Percentiles rank a stretch among this genome's conserved stretches.
Evolutionary conservation across 2,888 invertebrate genomes (phyloP).

Genomic region (Xestia rhomboidea): DNA sequence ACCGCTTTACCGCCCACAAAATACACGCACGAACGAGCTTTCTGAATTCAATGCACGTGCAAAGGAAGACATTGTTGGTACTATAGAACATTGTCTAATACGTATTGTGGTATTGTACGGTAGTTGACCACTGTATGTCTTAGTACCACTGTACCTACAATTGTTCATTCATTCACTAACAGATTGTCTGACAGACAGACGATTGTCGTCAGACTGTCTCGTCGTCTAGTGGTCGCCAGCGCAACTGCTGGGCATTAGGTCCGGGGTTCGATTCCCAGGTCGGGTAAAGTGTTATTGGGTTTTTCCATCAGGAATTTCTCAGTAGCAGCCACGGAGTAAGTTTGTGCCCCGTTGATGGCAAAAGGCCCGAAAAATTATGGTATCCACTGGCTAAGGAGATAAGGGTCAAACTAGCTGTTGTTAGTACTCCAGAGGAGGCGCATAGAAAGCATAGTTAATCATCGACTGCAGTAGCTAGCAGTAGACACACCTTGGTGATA

Average conservation of each 20-base stretch:
- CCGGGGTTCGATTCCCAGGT: too few relatives aligned
- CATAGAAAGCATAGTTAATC: not conserved
- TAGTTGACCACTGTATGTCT: not conserved
- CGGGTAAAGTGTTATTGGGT: too few relatives aligned
- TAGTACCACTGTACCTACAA: not conserved
- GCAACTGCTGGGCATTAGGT: too few relatives aligned
- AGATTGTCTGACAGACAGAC: not conserved
- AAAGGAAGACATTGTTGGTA: slow-evolving; percentile 7
- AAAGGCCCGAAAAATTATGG: too few relatives aligned
- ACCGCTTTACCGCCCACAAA: slow-evolving; percentile 30
- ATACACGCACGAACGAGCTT: slow-evolving; percentile 27
- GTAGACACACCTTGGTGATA: too few relatives aligned
- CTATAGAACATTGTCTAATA: not conserved
- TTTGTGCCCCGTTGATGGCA: too few relatives aligned
- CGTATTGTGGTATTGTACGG: not conserved
- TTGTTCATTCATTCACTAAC: not conserved
- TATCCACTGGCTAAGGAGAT: not conserved
- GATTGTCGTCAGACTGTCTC: too few relatives aligned
- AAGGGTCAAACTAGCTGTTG: not conserved
- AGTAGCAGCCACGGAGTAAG: too few relatives aligned
- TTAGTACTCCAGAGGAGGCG: not conserved
- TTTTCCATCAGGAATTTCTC: too few relatives aligned
- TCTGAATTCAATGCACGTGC: slow-evolving; percentile 34
- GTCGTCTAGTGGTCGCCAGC: too few relatives aligned
- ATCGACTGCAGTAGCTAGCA: not conserved